Percentiles rank a stretch among this genome's conserved stretches.
These are phyloP conservation scores for Panthera uncia DNA, from an alignment of 2,113 vertebrate genomes.

Conservation along the genomic window DNA sequence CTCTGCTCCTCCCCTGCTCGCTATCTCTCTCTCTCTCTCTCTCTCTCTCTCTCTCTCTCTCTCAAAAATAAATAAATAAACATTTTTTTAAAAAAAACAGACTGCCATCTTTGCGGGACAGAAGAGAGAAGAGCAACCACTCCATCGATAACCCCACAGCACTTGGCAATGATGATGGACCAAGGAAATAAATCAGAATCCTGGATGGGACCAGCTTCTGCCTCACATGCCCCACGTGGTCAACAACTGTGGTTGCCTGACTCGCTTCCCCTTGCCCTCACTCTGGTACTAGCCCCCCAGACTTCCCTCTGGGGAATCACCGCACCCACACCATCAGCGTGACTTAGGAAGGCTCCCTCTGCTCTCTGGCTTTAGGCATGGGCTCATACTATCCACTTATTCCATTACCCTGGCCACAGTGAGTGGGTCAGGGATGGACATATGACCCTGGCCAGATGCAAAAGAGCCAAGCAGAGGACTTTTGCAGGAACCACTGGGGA, in stretches of 20 bases:
- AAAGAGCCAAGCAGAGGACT: not conserved
- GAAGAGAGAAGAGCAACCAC: not conserved
- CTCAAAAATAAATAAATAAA: not conserved
- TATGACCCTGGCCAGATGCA: not conserved
- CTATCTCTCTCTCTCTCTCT: too few species aligned
- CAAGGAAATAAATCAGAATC: not conserved
- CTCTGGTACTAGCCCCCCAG: not conserved
- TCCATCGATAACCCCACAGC: not conserved
- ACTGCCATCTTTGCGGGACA: not conserved
- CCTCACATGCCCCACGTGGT: fast-evolving
- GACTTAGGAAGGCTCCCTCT: not conserved
- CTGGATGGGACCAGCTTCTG: not conserved
- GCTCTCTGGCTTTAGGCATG: not conserved
- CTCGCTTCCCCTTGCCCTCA: too few species aligned
- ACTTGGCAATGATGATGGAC: not conserved
- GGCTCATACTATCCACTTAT: not conserved
- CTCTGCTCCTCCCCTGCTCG: too few species aligned
- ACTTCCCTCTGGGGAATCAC: not conserved
- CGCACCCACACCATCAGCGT: fast-evolving
- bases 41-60: too few species aligned
- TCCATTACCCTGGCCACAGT: not conserved
- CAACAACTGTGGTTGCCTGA: not conserved
- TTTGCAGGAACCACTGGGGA: not conserved
- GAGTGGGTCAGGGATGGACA: not conserved
- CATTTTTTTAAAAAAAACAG: not conserved